Evolutionary conservation across 1,140 invertebrate genomes (phyloP).

Genomic region (Agrypnia vestita): DNA sequence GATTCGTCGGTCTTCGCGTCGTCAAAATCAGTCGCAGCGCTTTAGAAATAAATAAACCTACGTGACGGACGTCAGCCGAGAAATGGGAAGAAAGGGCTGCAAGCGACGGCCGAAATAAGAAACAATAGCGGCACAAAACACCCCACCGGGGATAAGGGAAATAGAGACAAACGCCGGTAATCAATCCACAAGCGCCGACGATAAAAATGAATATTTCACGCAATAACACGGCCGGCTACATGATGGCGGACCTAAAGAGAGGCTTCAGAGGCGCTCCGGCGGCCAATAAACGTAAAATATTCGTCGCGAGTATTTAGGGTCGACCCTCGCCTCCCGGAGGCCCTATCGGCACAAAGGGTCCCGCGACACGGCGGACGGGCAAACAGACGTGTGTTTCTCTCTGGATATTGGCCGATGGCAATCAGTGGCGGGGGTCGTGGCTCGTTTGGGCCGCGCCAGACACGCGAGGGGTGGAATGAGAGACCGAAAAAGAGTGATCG

Average conservation of each 20-base stretch:
- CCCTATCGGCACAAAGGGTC: conserved; percentile 15
- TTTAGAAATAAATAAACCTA: too few species aligned
- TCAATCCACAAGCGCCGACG: not conserved
- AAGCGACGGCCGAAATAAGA: not conserved
- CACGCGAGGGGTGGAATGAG: too few species aligned
- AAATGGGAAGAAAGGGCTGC: not conserved
- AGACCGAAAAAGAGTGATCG: too few species aligned
- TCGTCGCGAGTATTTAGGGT: conserved; percentile 25
- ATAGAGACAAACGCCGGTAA: not conserved
- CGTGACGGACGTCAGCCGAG: too few species aligned
- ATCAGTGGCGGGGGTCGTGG: not conserved
- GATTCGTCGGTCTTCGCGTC: too few species aligned
- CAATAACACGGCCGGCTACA: not conserved
- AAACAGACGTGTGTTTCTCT: not conserved
- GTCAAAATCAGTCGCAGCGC: too few species aligned
- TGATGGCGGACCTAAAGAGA: not conserved
- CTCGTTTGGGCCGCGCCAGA: too few species aligned
- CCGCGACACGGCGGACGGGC: conserved; percentile 8
- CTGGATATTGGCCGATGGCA: conserved; percentile 15
- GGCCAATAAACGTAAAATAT: conserved; percentile 32
- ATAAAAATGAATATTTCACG: conserved; percentile 22
- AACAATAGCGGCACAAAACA: not conserved
- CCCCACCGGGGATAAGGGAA: not conserved
- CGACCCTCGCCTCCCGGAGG: conserved; percentile 23
- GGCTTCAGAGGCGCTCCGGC: not conserved